Percentiles rank a stretch among this genome's conserved stretches.
These are phyloP conservation scores for Hypotaenidia philippensis DNA, from an alignment of 2,797 vertebrate genomes.

Conservation along the genomic window DNA sequence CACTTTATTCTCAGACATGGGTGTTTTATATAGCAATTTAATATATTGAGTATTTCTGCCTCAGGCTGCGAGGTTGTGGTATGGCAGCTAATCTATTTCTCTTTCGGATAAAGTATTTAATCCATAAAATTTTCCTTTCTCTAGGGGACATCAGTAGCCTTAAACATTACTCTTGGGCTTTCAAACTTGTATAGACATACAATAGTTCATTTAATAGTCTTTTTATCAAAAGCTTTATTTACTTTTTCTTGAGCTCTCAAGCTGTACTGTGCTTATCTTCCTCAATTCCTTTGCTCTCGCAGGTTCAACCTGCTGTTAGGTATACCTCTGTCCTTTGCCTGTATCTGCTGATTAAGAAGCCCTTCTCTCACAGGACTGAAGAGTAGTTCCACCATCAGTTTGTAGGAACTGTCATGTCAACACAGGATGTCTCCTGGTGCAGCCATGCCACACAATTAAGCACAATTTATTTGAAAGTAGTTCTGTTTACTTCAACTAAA, in stretches of 20 bases:
- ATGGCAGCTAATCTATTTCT: slow-evolving; percentile 59
- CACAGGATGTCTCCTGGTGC: neutral
- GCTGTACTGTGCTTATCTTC: rapidly evolving
- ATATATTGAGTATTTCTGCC: slow-evolving; percentile 31
- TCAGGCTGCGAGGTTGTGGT: slow-evolving; percentile 26
- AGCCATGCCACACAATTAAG: neutral
- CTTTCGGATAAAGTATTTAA: slow-evolving; percentile 54
- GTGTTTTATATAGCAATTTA: slow-evolving; percentile 39
- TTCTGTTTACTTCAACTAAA: neutral
- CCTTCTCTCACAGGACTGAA: neutral
- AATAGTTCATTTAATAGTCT: neutral
- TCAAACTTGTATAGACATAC: neutral
- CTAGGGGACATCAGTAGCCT: neutral
- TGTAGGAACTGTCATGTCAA: neutral
- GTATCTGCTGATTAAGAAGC: neutral
- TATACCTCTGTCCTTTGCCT: neutral
- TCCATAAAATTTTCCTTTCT: slow-evolving; percentile 57
- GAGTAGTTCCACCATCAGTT: neutral
- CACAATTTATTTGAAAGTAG: neutral
- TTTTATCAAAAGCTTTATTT: slow-evolving; percentile 24
- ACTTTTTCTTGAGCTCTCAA: neutral
- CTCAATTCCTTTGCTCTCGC: neutral
- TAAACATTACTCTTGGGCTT: slow-evolving; percentile 50
- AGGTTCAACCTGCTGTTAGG: neutral
- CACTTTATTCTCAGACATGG: slow-evolving; percentile 16